Evolutionary conservation across 2,888 invertebrate species (phyloP).

Genomic region (Aradus depressus): DNA sequence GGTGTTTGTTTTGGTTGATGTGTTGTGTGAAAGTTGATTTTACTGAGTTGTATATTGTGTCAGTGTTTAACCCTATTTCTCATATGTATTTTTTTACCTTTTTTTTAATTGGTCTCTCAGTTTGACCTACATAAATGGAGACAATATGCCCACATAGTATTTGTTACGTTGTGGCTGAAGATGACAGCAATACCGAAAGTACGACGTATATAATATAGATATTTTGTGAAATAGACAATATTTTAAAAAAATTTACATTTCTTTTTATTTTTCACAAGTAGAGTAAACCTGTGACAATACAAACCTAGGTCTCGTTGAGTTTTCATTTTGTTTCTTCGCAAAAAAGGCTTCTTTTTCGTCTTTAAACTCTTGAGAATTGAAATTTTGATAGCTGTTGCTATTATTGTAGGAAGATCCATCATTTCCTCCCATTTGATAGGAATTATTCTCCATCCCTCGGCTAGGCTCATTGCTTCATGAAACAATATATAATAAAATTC

Average conservation of each 20-base stretch:
- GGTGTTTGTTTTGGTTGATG: too few relatives aligned
- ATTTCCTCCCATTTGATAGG: constrained; percentile 14
- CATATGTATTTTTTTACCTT: too few relatives aligned
- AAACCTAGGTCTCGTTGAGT: constrained; percentile 59
- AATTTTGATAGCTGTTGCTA: constrained; percentile 45
- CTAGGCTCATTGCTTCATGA: neutral
- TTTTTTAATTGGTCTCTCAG: too few relatives aligned
- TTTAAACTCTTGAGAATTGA: constrained; percentile 47
- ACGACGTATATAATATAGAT: too few relatives aligned
- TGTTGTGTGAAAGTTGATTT: too few relatives aligned
- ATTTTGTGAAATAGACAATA: too few relatives aligned
- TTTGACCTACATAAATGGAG: too few relatives aligned
- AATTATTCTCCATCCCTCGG: neutral
- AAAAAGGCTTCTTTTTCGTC: constrained; percentile 66
- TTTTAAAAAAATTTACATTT: constrained; percentile 12
- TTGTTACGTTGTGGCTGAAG: too few relatives aligned
- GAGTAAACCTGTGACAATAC: constrained; percentile 29
- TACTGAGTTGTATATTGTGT: too few relatives aligned
- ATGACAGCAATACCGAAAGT: too few relatives aligned
- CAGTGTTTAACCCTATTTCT: too few relatives aligned
- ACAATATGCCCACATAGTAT: too few relatives aligned
- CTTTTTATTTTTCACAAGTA: constrained; percentile 18
- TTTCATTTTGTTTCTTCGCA: constrained; percentile 55
- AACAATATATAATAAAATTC: neutral
- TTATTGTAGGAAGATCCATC: constrained; percentile 16